Conservation (phyloP, 1,140 invertebrate species). For the Procambarus virginalis region DNA sequence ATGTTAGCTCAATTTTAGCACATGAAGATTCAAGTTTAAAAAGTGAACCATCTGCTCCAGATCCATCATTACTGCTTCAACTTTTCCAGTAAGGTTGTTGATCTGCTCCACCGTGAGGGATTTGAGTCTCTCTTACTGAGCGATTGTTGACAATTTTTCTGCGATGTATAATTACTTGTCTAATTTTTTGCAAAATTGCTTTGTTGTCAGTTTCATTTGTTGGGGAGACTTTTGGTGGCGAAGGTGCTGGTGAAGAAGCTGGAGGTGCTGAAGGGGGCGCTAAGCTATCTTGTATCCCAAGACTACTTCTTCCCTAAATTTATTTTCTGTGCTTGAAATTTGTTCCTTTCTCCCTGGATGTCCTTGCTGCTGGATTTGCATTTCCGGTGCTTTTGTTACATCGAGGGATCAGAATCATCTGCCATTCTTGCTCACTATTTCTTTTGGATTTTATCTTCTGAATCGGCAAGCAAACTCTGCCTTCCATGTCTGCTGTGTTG, state of each 20-base stretch:
- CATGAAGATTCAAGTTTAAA: slow-evolving; percentile 66
- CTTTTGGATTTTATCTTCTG: neutral
- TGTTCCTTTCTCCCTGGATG: neutral
- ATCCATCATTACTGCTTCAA: neutral
- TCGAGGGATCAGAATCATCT: too few species aligned
- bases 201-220: neutral
- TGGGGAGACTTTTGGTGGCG: neutral
- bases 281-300: neutral
- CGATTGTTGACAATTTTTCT: neutral
- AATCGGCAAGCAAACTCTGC: neutral
- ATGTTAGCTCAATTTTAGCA: slow-evolving; percentile 68
- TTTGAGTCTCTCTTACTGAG: neutral
- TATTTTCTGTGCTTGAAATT: neutral
- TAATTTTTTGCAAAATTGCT: neutral
- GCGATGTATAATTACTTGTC: neutral
- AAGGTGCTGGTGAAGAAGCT: neutral
- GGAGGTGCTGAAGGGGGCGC: neutral
- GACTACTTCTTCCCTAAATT: neutral
- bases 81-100: neutral
- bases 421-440: neutral
- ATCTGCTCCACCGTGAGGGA: neutral
- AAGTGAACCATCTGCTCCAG: neutral
- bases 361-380: neutral
- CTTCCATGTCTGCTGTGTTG: neutral
- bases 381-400: neutral